These are phyloP conservation scores for Avahi laniger DNA, from an alignment of 2,797 vertebrate genomes.

Conservation along the genomic window DNA sequence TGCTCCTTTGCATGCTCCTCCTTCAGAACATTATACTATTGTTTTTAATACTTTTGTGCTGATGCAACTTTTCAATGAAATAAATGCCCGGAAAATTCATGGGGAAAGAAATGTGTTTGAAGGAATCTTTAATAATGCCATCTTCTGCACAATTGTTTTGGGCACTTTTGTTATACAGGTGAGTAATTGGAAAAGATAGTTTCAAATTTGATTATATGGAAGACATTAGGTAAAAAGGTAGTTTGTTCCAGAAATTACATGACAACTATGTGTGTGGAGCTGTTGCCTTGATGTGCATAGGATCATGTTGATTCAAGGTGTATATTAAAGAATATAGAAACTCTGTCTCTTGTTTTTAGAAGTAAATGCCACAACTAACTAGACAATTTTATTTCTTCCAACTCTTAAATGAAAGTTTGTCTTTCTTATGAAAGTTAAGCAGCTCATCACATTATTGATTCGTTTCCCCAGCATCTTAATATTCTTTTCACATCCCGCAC, in stretches of 20 bases:
- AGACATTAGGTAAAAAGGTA: not conserved
- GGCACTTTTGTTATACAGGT: slow-evolving; percentile 98
- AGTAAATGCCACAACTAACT: not conserved
- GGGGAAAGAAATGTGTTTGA: slow-evolving; percentile 99
- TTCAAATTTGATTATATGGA: not conserved
- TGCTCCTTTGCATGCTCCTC: slow-evolving; percentile 93
- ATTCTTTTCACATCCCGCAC: not conserved
- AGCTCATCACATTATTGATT: not conserved
- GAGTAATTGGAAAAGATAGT: slow-evolving; percentile 64
- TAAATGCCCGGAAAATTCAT: slow-evolving; percentile 99
- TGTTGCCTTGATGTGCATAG: not conserved
- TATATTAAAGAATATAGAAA: not conserved
- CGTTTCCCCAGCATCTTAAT: not conserved
- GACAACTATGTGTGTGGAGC: not conserved
- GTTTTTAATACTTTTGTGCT: slow-evolving; percentile 99
- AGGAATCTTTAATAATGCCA: slow-evolving; percentile 97
- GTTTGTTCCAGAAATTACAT: not conserved
- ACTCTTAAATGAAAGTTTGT: not conserved
- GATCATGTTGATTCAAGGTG: not conserved
- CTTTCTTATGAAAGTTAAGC: not conserved
- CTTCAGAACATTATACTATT: slow-evolving; percentile 99
- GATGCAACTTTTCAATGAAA: slow-evolving; percentile 99
- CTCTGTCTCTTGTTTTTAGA: not conserved
- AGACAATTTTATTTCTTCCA: slow-evolving; percentile 30
- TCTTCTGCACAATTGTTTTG: slow-evolving; percentile 98